Percentiles rank a stretch among this genome's conserved stretches.
These are phyloP conservation scores for Ceriagrion tenellum DNA, from an alignment of 2,888 invertebrate genomes.

Conservation along the genomic window DNA sequence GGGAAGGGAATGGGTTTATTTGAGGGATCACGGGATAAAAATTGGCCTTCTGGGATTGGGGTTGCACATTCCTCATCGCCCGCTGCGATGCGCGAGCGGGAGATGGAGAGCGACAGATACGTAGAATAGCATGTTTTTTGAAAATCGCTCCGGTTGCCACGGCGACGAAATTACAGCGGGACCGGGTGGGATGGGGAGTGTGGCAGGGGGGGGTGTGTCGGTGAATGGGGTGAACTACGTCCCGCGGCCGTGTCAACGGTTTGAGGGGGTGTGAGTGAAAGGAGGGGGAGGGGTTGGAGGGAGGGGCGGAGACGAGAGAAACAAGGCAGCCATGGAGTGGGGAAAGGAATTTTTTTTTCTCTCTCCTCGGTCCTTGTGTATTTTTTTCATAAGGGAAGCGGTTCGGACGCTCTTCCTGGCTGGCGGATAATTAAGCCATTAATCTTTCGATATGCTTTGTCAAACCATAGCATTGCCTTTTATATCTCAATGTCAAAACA, in stretches of 20 bases:
- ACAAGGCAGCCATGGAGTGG: background rate
- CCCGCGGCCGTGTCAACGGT: background rate
- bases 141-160: background rate
- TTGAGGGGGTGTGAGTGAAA: background rate
- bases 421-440: constrained; percentile 61
- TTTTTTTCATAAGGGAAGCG: background rate
- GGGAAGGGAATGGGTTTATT: background rate
- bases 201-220: background rate
- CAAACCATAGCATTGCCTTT: constrained; percentile 55
- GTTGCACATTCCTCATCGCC: too few relatives aligned
- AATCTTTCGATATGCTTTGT: constrained; percentile 66
- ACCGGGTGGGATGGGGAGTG: background rate
- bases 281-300: background rate
- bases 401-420: background rate
- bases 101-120: too few relatives aligned
- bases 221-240: background rate
- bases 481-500: constrained; percentile 37
- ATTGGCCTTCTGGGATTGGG: too few relatives aligned
- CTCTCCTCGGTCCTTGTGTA: background rate
- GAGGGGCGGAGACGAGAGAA: background rate
- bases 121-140: background rate
- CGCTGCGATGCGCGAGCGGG: too few relatives aligned
- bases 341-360: background rate
- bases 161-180: background rate
- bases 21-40: background rate